Base-by-base conservation (phyloP, 2,113 vertebrate species). In the Rhinopomastus cyanomelas region DNA sequence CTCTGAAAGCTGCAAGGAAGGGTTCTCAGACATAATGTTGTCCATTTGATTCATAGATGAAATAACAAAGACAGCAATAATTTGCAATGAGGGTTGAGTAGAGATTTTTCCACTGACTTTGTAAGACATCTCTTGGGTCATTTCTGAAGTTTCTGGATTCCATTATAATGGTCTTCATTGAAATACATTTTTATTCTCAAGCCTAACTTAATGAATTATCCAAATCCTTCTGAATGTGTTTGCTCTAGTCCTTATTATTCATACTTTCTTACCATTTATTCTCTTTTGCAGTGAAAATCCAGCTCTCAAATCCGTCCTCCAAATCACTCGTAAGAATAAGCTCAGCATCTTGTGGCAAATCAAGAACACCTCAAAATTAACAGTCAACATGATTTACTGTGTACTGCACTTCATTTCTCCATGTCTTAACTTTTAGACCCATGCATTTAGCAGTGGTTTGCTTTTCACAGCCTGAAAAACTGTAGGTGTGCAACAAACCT, bases 141-240 rank as follows among this genome's bases (percentile, higher is more conserved):
- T 72, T 62, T 57, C 57, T 84, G 36, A 90, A 86, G 69, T 79
- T 89, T 90, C 74, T 88, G 66, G 32, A 81, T 88, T 91, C 21
- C 12, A 23, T 75, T 90, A 59, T 44, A 75, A 81, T 66, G 61
- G 36, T 68, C 55, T 86, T 71, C 36, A 86, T 6, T 25, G 12
- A 80, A 81, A 87, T 59, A 36, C 18, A 85, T 75, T 91, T 84
- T 23, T 89, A 88, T 79, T 88, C 77, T 86, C 48, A 90, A 59
- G 46, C 23, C 81, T 90, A 75, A 32, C 8, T 46, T 88, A 94
- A 90, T 91, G 86, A 94, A 94, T 94, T 94, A 90, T 90, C 82
- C 61, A 91, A 87, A 75, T 84, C 61, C 61, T 92, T 81, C 53
- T 86, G 39, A 89, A 90, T 65, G 9, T 88, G 48, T 93, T 95